Evolutionary conservation across 2,888 invertebrate genomes (phyloP).

Genomic region (Keiferia lycopersicella): DNA sequence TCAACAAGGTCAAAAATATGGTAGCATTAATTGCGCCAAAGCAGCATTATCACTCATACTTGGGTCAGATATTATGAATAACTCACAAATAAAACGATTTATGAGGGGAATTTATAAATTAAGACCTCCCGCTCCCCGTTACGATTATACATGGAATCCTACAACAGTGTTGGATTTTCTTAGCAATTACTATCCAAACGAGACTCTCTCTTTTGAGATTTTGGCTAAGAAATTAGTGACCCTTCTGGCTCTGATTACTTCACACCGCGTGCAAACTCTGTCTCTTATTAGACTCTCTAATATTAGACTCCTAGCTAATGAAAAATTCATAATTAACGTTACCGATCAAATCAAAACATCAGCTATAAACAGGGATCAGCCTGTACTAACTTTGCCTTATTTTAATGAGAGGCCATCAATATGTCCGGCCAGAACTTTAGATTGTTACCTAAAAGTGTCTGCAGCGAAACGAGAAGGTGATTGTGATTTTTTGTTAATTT

Average conservation of each 20-base stretch:
- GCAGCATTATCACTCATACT: constrained; percentile 10
- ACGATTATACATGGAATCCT: constrained; percentile 43
- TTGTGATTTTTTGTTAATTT: too few relatives aligned
- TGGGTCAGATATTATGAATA: constrained; percentile 20
- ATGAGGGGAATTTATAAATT: constrained; percentile 29
- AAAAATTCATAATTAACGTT: constrained; percentile 9
- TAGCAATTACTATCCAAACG: background rate
- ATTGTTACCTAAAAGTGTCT: too few relatives aligned
- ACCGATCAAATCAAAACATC: constrained; percentile 22
- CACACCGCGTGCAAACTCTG: constrained; percentile 35
- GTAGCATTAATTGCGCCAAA: constrained; percentile 13
- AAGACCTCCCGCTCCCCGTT: constrained; percentile 26
- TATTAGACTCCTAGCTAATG: constrained; percentile 12
- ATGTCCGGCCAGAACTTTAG: too few relatives aligned
- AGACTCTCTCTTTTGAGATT: constrained; percentile 1
- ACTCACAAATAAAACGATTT: constrained; percentile 30
- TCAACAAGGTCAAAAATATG: constrained; percentile 5
- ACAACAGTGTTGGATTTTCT: constrained; percentile 30
- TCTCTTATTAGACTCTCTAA: constrained; percentile 34
- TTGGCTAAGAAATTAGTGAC: constrained; percentile 35
- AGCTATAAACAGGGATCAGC: too few relatives aligned
- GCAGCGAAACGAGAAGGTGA: too few relatives aligned
- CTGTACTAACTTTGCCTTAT: too few relatives aligned
- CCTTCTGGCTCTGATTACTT: constrained; percentile 34
- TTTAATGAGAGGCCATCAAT: too few relatives aligned